Evolutionary conservation across 2,113 vertebrate genomes (phyloP).

Genomic region (Pangasianodon gigas): DNA sequence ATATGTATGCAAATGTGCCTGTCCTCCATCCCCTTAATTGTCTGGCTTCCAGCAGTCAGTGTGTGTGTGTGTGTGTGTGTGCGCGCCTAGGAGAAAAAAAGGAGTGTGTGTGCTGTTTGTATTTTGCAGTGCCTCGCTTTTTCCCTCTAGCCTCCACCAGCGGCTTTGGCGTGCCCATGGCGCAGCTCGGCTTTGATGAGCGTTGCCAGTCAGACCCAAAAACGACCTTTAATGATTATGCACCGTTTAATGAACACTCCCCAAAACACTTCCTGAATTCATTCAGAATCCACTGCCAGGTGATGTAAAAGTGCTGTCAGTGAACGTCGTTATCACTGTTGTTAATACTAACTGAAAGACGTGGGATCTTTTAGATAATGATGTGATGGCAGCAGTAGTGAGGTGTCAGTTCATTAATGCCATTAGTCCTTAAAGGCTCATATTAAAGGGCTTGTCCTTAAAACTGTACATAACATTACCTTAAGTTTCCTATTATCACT

Average conservation of each 20-base stretch:
- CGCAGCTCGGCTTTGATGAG: constrained; percentile 45
- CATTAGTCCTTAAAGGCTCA: constrained; percentile 5
- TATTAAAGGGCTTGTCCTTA: neutral
- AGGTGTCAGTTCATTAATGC: neutral
- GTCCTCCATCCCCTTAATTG: constrained; percentile 62
- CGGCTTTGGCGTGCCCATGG: constrained; percentile 35
- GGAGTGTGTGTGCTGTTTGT: constrained; percentile 53
- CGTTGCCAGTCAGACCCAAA: constrained; percentile 46
- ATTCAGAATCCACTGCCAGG: neutral
- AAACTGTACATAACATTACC: neutral
- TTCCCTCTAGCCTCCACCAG: constrained; percentile 40
- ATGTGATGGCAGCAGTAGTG: neutral
- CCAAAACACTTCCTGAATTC: neutral
- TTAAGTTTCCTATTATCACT: neutral
- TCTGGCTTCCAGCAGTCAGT: constrained; percentile 63
- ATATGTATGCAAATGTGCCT: constrained; percentile 67
- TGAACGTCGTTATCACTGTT: neutral
- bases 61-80: constrained; percentile 53
- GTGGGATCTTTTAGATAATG: neutral
- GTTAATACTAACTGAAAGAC: constrained; percentile 1
- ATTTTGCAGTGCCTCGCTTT: constrained; percentile 52
- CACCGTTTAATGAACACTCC: constrained; percentile 40
- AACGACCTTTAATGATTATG: constrained; percentile 43
- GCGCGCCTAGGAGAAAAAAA: constrained; percentile 25
- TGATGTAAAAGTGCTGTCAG: neutral